A percentile compares a stretch with the other conserved stretches of the same genome.
Conservation (phyloP, 2,888 invertebrate genomes). For the Temnothorax ravouxi region DNA sequence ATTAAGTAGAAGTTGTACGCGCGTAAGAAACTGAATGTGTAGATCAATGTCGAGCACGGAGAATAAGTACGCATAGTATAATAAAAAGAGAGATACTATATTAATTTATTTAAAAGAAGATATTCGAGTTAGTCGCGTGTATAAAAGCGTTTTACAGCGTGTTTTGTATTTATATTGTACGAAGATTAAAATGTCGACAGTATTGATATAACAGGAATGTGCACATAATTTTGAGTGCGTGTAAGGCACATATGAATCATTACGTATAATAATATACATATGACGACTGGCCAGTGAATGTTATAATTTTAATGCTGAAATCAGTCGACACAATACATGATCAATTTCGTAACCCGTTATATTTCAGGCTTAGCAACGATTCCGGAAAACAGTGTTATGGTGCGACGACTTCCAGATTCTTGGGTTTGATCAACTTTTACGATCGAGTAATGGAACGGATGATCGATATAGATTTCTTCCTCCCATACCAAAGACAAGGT, state of each 20-base stretch:
- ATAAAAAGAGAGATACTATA: too few relatives aligned
- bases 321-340: not conserved
- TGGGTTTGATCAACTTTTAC: not conserved
- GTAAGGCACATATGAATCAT: not conserved
- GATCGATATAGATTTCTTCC: constrained; percentile 34
- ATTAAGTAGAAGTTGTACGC: not conserved
- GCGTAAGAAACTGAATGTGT: not conserved
- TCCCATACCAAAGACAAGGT: not conserved
- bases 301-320: not conserved
- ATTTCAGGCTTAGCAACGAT: constrained; percentile 32
- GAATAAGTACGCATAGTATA: not conserved
- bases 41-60: not conserved
- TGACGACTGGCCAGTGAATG: not conserved
- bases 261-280: not conserved
- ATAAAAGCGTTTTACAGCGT: not conserved
- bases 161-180: not conserved
- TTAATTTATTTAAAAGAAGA: not conserved
- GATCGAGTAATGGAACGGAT: constrained; percentile 48
- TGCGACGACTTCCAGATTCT: not conserved
- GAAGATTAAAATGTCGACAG: not conserved
- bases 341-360: not conserved
- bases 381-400: constrained; percentile 59
- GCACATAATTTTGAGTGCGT: not conserved
- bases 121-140: not conserved
- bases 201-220: not conserved